Evolutionary conservation across 2,888 invertebrate genomes (phyloP), one percentile per base, ranked within the genome.

Genomic region (Yponomeuta sedellus): DNA sequence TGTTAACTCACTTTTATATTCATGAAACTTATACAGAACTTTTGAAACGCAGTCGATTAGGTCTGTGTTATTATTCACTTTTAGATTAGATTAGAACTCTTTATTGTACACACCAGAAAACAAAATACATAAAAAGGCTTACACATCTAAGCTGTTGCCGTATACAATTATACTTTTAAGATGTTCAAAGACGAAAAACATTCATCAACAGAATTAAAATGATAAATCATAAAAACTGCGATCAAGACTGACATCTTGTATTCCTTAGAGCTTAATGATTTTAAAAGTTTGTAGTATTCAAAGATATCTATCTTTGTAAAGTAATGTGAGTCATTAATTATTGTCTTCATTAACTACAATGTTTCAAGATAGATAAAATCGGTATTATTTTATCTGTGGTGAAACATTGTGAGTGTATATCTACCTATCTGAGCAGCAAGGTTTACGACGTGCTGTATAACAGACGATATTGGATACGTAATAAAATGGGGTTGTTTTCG

Each of bases 21-120:
- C 10, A 58, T 67, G 71, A 68, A 66, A 67, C 10, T 65, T 57
- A 34, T 65, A 52, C 12, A 70, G 19, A 22, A 72, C 67, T 59
- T 19, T 12, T 40, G 6, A 16, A 10, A 44, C 20, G 12, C 61
- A 59, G 11, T 44, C 58, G 3, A 16, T 25, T 59, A 52, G 58
- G 20, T 67, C 39, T 19, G 4, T 52, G 19, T 52, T 40, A 28
- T 64, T 40, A 28, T 40, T 63, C 34, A 12, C 2, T 39, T n/a
- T n/a, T 19, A 2, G n/a, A n/a, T n/a, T n/a, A n/a, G n/a, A n/a
- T n/a, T n/a, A n/a, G n/a, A n/a, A n/a, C n/a, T n/a, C n/a, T n/a
- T n/a, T n/a, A n/a, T n/a, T n/a, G n/a, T n/a, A n/a, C n/a, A n/a
- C n/a, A n/a, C n/a, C n/a, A n/a, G n/a, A n/a, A n/a, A n/a, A n/a